Evolutionary conservation across 2,797 vertebrate genomes (phyloP), one percentile per base, ranked within the genome.

Genomic region (Acanthornis magna): DNA sequence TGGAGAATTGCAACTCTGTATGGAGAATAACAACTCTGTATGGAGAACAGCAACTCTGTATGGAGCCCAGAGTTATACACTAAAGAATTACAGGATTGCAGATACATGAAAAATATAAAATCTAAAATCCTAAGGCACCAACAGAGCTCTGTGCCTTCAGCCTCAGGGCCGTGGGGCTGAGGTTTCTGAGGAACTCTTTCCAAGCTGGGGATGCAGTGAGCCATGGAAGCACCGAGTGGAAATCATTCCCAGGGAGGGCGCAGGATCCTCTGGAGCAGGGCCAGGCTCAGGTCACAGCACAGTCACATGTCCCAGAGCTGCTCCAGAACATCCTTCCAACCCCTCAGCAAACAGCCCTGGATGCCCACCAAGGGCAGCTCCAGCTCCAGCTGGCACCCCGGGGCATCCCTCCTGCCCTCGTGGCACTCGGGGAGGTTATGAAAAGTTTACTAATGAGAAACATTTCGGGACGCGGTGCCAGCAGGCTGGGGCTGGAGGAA

Each of bases 381-480:
- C 95, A 91, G n/a, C 95, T 92, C 95, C 95, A 92, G 95, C 91
- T 95, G 94, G 74, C 95, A 94, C 23, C 85, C 87, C 7, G 3
- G 50, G 21, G 36, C 48, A 15, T 66, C 79, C 55, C 80, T 70
- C 61, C 89, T 60, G 62, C 93, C 81, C 19, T 78, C 72, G 94
- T 48, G 76, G 90, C 94, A 82, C 19, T 47, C n/a, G 18, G 67
- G 94, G 93, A 95, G 95, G 92, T 96, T 96, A 92, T 84, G 95
- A 93, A 93, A 95, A 96, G 95, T 95, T 97, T 91, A 58, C 77
- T 85, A 81, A 94, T 40, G 93, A 94, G 94, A 92, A 92, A 77
- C 91, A 83, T 40, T 53, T 88, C 1, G 1, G 85, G 87, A 89
- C 7, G 2, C 18, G 0, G 34, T 21, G 88, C 93, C 93, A 89